phyloP scores from a whole-genome alignment of 2,888 invertebrate genomes.

The Latheticus oryzae region DNA sequence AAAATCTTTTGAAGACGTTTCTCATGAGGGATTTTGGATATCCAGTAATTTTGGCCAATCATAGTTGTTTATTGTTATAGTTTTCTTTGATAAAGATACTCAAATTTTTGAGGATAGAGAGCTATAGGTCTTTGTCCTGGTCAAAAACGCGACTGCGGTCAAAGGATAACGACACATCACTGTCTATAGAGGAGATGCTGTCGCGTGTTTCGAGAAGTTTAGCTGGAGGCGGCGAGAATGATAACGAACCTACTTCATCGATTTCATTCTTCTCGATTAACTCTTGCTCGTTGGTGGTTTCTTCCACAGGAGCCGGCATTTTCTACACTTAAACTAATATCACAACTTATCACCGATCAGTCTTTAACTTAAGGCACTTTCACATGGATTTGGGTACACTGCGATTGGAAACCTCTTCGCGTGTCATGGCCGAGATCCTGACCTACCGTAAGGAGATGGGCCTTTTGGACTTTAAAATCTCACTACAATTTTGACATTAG shows the following conservation, averaged over 20 bases:
- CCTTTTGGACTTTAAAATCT: no score
- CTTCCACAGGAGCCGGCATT: constrained; percentile 61
- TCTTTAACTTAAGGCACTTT: constrained; percentile 43
- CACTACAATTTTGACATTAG: no score
- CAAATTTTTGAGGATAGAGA: no score
- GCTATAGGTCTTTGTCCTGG: no score
- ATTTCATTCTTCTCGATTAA: constrained; percentile 61
- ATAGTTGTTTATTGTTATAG: no score
- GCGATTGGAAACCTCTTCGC: constrained; percentile 51
- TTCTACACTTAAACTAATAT: constrained; percentile 57
- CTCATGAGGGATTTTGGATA: no score
- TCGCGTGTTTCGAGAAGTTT: constrained; percentile 71
- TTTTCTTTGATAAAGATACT: no score
- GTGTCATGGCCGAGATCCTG: constrained; percentile 60
- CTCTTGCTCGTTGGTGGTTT: constrained; percentile 59
- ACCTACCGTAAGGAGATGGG: constrained; percentile 56
- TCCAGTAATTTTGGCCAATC: no score
- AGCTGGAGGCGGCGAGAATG: constrained; percentile 64
- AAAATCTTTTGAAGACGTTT: no score
- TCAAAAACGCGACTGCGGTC: constrained; percentile 64
- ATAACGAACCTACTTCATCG: constrained; percentile 59
- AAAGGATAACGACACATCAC: constrained; percentile 70
- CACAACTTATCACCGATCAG: constrained; percentile 56
- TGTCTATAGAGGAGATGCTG: constrained; percentile 73
- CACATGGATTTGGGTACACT: constrained; percentile 41